phyloP scores from a whole-genome alignment of 2,888 invertebrate species.

The Proisotoma minuta region DNA sequence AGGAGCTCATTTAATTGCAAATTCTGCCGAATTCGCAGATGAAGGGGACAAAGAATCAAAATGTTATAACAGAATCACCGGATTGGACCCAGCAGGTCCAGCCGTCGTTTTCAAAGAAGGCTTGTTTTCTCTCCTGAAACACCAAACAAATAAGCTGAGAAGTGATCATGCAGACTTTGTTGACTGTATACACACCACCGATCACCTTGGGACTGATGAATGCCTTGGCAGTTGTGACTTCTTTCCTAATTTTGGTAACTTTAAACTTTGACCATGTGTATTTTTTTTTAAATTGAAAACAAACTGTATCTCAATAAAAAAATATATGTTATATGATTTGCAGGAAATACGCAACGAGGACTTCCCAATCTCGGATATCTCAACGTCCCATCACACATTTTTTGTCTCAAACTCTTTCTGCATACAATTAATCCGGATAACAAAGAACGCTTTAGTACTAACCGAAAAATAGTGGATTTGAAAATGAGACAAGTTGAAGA shows the following conservation, averaged over 20 bases:
- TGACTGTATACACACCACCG: neutral
- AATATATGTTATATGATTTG: too few species aligned
- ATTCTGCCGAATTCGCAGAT: neutral
- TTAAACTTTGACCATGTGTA: too few species aligned
- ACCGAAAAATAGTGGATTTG: neutral
- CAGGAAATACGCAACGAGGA: neutral
- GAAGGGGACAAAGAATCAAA: neutral
- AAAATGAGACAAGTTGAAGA: neutral
- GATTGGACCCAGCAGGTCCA: neutral
- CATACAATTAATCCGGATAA: too few species aligned
- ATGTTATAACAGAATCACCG: neutral
- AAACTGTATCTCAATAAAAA: too few species aligned
- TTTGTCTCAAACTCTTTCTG: constrained; percentile 3
- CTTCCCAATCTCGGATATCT: neutral
- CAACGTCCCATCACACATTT: neutral
- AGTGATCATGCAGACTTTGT: neutral
- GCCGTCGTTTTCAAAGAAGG: neutral
- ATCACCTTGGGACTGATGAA: neutral
- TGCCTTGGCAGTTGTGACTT: neutral
- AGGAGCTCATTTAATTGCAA: neutral
- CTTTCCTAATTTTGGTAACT: neutral
- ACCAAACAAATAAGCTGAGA: neutral
- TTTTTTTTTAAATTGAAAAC: too few species aligned
- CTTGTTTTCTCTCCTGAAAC: neutral
- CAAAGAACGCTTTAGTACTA: too few species aligned